Base-by-base conservation (phyloP, 2,113 vertebrate genomes). In the Pseudolaguvia tuberculata region DNA sequence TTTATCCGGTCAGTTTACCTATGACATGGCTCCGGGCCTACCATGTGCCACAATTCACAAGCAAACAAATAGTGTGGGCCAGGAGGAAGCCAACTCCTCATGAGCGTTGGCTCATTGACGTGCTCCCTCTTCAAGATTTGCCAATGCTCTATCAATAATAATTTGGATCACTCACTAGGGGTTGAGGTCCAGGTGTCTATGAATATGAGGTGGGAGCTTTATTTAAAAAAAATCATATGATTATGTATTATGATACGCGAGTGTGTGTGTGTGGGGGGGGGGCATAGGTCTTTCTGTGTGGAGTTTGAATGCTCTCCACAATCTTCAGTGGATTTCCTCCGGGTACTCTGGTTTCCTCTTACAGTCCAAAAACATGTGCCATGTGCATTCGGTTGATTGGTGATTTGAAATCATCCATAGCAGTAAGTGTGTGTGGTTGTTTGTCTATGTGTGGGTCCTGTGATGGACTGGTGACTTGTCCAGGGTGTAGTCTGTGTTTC, bases 81-180 rank as follows among this genome's bases (percentile, higher is more conserved):
- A 76, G 74, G 69, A 69, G 74, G 74, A n/a, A 31, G 66, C 17
- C 45, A 70, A 20, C 74, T 69, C 55, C 55, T 61, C 39, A 29
- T 4, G 29, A 76, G 45, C 15, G 65, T 53, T 61, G 66, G 55
- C 74, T 61, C 23, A 1, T 45, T 10, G n/a, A 17, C 1, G 13
- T 58, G 23, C 52, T 68, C 18, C 65, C 48, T 75, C 35, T n/a
- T 58, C 48, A 69, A 15, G 39, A n/a, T 10, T 25, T 20, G 55
- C 48, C 48, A 42, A 52, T 51, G 68, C 65, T 66, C 27, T 59
- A 56, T 66, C 66, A 61, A n/a, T 27, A 23, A 20, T 59, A 76
- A 76, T 56, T 76, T 51, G 56, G 45, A 50, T 51, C 29, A 11
- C 56, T 59, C 42, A 13, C 55, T 42, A 27, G 55, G 27, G 66